Conservation (phyloP, 2,797 vertebrate genomes). For the Halcyon smyrnensis region DNA sequence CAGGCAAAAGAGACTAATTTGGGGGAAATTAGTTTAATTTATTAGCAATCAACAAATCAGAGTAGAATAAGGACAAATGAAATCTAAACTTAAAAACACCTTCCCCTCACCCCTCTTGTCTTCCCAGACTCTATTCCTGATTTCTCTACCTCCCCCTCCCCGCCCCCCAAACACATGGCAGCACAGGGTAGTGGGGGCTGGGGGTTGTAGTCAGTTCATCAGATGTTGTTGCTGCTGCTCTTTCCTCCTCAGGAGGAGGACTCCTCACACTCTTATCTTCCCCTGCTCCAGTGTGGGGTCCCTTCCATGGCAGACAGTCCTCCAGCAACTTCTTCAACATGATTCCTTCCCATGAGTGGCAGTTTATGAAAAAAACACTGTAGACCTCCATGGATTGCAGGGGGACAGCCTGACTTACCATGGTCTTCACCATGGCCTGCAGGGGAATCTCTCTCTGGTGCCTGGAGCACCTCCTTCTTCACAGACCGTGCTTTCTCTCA, state of each 20-base stretch:
- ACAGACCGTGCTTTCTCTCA: not conserved
- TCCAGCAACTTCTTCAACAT: not conserved
- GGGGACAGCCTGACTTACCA: not conserved
- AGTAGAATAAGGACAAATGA: not conserved
- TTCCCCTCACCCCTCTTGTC: fast-evolving
- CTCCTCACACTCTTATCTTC: not conserved
- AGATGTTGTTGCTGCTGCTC: not conserved
- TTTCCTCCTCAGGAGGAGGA: not conserved
- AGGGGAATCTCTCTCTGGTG: not conserved
- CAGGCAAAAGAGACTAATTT: fast-evolving
- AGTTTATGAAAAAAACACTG: not conserved
- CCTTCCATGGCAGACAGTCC: not conserved
- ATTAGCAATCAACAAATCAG: not conserved
- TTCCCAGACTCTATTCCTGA: not conserved
- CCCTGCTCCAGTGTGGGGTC: not conserved
- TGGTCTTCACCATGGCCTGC: too few relatives aligned
- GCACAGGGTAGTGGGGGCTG: not conserved
- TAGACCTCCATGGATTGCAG: too few relatives aligned
- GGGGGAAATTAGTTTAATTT: not conserved
- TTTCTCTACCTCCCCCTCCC: not conserved
- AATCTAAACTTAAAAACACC: not conserved
- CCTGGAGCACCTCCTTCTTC: not conserved
- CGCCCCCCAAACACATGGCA: not conserved
- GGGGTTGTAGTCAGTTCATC: not conserved
- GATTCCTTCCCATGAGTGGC: not conserved